Evolutionary conservation across 2,113 vertebrate genomes (phyloP), one percentile per base, ranked within the genome.

Genomic region (Serilophus lunatus): DNA sequence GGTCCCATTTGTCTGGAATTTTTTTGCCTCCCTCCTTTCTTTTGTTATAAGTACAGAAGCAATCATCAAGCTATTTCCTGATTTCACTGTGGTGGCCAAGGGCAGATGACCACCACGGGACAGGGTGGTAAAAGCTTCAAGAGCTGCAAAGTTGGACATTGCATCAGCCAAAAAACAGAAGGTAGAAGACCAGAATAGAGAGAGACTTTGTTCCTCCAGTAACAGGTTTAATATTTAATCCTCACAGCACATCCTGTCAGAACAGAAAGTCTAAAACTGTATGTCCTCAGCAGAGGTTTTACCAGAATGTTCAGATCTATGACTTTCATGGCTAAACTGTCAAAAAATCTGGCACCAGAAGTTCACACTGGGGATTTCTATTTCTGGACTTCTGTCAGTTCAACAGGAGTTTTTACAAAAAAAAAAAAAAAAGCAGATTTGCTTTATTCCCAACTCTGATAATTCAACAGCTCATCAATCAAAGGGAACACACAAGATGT

Each of bases 201-300:
- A 65, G 44, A 91, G 60, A 82, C 42, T 33, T 79, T 82, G 42
- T 75, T 78, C 82, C 68, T 91, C 72, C 72, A 42, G 70, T 47
- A 51, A 45, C 69, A 91, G 12, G 2, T 76, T 82, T 75, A 68
- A 72, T 95, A 72, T 84, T 61, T 51, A 88, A 83, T 75, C 50
- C 45, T 60, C 88, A 42, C 29, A 82, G 78, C 86, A 74, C 15
- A 6, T 10, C 22, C 92, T 86, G 49, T 66, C 91, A 95, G 61
- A 95, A 68, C n/a, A 92, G 31, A 65, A 69, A 96, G 45, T 80
- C 76, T 59, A 72, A 93, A 76, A 72, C 61, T 18, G 7, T 12
- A 22, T 24, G 45, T 61, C 61, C 65, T 81, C 88, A 61, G 79
- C 86, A 71, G 29, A 78, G 92, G 33, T 65, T 93, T 96, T 90